phyloP scores from a whole-genome alignment of 2,888 invertebrate species.

The Onthophagus sagittarius region DNA sequence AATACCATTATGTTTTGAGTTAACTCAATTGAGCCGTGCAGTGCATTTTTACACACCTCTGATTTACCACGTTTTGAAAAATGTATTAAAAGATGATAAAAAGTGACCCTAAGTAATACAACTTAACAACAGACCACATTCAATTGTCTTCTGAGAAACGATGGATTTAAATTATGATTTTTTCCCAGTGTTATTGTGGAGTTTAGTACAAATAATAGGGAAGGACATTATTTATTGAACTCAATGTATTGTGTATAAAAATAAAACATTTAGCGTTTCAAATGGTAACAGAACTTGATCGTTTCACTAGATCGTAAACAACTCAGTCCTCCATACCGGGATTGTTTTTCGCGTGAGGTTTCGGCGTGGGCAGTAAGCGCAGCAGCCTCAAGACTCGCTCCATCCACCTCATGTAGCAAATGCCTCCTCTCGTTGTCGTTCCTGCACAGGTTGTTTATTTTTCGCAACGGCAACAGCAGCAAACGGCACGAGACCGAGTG shows the following conservation, averaged over 20 bases:
- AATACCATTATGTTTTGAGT: too few relatives aligned
- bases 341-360: conserved; percentile 2
- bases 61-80: too few relatives aligned
- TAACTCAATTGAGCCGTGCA: too few relatives aligned
- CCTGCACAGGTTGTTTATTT: conserved; percentile 23
- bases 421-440: conserved; percentile 14
- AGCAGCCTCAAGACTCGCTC: not conserved
- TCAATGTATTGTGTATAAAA: not conserved
- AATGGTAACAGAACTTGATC: not conserved
- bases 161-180: too few relatives aligned
- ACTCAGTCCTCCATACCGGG: not conserved
- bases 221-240: too few relatives aligned
- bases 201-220: too few relatives aligned
- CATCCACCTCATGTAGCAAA: conserved; percentile 46
- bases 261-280: not conserved
- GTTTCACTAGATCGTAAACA: not conserved
- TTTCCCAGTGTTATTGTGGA: too few relatives aligned
- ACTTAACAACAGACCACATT: too few relatives aligned
- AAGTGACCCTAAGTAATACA: too few relatives aligned
- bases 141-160: too few relatives aligned
- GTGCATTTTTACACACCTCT: too few relatives aligned
- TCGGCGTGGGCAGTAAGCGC: conserved; percentile 5
- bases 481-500: conserved; percentile 23
- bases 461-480: conserved; percentile 10
- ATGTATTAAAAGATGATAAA: too few relatives aligned